A percentile compares a stretch with the other conserved stretches of the same genome.
These are phyloP conservation scores for Benthosema pterotum DNA, from an alignment of 2,797 vertebrate genomes.

Conservation along the genomic window DNA sequence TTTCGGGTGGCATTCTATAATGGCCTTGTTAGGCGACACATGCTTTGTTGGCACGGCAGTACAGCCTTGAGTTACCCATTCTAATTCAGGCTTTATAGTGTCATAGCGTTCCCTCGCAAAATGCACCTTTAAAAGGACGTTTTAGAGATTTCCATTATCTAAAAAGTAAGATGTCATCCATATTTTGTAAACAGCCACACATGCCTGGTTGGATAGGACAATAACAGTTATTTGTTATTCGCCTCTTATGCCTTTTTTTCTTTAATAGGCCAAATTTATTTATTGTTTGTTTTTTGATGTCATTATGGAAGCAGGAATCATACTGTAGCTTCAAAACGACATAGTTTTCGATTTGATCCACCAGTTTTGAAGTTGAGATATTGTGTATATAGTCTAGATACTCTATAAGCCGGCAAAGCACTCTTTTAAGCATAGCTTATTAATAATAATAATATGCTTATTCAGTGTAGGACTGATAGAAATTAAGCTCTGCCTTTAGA, in stretches of 20 bases:
- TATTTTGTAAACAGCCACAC: neutral
- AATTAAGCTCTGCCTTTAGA: too few species aligned
- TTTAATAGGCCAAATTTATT: too few species aligned
- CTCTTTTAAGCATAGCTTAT: too few species aligned
- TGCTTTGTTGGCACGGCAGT: neutral
- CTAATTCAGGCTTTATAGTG: neutral
- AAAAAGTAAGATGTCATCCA: slow-evolving; percentile 1
- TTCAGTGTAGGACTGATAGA: neutral
- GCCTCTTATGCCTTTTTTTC: neutral
- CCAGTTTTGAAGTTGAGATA: too few species aligned
- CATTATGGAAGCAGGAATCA: too few species aligned
- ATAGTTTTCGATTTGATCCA: too few species aligned
- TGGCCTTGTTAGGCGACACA: slow-evolving; percentile 7
- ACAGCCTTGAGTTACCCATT: neutral
- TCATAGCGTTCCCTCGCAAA: neutral
- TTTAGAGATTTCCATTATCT: neutral
- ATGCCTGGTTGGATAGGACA: neutral
- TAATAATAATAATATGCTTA: too few species aligned
- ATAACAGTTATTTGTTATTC: neutral
- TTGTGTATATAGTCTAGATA: too few species aligned
- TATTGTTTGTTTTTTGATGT: too few species aligned
- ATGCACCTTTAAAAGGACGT: neutral
- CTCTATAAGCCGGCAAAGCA: too few species aligned
- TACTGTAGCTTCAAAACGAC: too few species aligned
- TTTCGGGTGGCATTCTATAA: slow-evolving; percentile 20